Evolutionary conservation across 2,888 invertebrate genomes (phyloP).

Genomic region (Celastrina argiolus): DNA sequence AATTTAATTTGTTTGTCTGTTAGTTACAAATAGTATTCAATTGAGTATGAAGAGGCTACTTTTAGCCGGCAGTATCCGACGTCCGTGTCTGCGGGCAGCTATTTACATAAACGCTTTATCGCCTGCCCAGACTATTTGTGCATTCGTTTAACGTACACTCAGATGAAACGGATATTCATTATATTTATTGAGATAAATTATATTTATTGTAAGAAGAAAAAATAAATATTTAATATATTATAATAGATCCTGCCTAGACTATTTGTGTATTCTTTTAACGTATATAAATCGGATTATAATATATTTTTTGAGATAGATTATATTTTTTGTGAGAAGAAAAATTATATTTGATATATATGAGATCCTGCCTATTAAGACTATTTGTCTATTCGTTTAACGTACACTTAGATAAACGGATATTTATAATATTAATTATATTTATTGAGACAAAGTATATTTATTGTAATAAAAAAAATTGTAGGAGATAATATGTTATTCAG

Average conservation of each 20-base stretch:
- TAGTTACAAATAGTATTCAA: background rate
- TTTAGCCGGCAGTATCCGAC: constrained; percentile 22
- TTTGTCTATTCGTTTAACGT: constrained; percentile 25
- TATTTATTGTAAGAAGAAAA: too few species aligned
- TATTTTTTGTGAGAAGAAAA: too few species aligned
- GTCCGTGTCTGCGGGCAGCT: constrained; percentile 27
- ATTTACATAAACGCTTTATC: constrained; percentile 34
- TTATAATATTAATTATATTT: background rate
- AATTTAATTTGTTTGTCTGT: background rate
- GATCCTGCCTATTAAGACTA: constrained; percentile 31
- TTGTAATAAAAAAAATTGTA: too few species aligned
- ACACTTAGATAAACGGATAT: background rate
- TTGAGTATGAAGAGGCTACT: constrained; percentile 11
- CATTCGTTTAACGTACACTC: constrained; percentile 23
- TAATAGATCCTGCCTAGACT: too few species aligned
- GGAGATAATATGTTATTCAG: too few species aligned
- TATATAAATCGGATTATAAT: too few species aligned
- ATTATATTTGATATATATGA: too few species aligned
- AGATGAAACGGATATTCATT: background rate
- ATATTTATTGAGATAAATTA: background rate
- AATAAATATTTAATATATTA: too few species aligned
- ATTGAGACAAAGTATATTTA: too few species aligned
- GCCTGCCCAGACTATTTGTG: constrained; percentile 30
- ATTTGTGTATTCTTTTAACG: too few species aligned
- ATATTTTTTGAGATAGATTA: too few species aligned